Conservation (phyloP, 2,888 invertebrate species). For the Ecliptopera silaceata region DNA sequence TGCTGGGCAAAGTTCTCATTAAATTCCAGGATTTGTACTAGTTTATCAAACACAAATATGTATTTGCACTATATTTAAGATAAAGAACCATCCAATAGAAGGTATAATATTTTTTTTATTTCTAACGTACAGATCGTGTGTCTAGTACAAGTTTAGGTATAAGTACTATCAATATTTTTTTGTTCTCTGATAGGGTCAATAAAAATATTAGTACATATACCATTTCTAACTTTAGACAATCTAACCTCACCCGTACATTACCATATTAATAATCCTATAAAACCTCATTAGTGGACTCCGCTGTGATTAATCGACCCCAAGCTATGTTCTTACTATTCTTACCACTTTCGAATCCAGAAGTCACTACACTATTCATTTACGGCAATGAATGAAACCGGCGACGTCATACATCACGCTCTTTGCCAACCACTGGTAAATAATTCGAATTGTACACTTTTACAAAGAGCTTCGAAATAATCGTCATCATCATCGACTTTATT, state of each 20-base stretch:
- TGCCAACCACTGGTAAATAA: conserved; percentile 47
- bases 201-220: too few species aligned
- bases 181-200: too few species aligned
- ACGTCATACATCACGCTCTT: conserved; percentile 55
- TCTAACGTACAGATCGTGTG: too few species aligned
- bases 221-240: too few species aligned
- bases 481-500: background rate
- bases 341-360: conserved; percentile 57
- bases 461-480: conserved; percentile 3
- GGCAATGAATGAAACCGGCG: conserved; percentile 56
- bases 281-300: conserved; percentile 11
- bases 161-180: too few species aligned
- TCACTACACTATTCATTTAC: conserved; percentile 55
- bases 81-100: too few species aligned
- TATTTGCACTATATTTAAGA: too few species aligned
- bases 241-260: background rate
- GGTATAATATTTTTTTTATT: too few species aligned
- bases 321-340: conserved; percentile 15
- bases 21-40: too few species aligned
- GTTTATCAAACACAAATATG: too few species aligned
- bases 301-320: conserved; percentile 34
- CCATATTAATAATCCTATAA: background rate
- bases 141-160: too few species aligned
- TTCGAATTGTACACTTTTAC: conserved; percentile 37
- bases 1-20: too few species aligned